A percentile compares a stretch with the other conserved stretches of the same genome.
Evolutionary conservation across 2,888 invertebrate genomes (phyloP).

Genomic region (Parnassius glacialis): DNA sequence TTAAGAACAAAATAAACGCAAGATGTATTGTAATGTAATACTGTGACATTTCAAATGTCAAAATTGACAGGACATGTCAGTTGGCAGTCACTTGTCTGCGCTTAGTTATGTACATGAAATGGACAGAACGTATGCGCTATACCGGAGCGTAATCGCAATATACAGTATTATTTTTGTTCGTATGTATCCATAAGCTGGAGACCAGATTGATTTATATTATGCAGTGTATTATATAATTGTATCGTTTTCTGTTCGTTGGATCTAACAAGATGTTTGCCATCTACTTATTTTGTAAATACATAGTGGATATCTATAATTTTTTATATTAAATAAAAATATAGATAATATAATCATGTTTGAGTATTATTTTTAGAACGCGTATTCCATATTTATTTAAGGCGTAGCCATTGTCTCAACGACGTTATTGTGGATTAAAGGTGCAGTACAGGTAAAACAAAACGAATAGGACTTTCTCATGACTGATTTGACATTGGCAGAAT

Average conservation of each 20-base stretch:
- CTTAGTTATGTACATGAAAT: conserved; percentile 3
- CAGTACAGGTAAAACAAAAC: too few relatives aligned
- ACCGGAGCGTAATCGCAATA: neutral
- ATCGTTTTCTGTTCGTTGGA: conserved; percentile 45
- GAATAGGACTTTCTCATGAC: too few relatives aligned
- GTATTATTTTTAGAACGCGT: conserved; percentile 5
- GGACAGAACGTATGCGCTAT: neutral
- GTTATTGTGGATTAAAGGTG: too few relatives aligned
- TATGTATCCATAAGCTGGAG: conserved; percentile 17
- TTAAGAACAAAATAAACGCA: too few relatives aligned
- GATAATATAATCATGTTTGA: conserved; percentile 36
- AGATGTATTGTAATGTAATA: neutral
- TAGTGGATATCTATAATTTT: conserved; percentile 75
- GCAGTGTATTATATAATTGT: conserved; percentile 31
- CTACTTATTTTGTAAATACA: conserved; percentile 75
- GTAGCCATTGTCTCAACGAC: too few relatives aligned
- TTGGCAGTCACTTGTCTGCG: conserved; percentile 7
- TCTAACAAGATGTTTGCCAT: conserved; percentile 68
- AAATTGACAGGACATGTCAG: conserved; percentile 8
- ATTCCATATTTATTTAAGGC: too few relatives aligned
- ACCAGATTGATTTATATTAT: conserved; percentile 16
- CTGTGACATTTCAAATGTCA: conserved; percentile 1
- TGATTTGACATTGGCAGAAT: too few relatives aligned
- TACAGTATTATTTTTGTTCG: conserved; percentile 21
- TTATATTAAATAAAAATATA: conserved; percentile 73